Conservation (phyloP, 2,113 vertebrate genomes). For the Calyptomena viridis region DNA sequence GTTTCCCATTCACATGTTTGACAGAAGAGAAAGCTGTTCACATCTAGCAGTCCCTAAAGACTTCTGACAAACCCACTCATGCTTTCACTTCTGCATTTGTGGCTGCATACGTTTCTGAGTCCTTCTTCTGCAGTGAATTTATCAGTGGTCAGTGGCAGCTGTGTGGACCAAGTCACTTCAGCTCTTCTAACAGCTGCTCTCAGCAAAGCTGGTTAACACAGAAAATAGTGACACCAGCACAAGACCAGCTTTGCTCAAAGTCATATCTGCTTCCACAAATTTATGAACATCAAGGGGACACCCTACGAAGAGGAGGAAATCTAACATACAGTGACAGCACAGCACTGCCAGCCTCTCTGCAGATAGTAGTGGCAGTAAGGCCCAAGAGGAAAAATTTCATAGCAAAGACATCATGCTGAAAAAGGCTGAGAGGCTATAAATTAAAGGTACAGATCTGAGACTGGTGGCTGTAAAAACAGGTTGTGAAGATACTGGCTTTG, state of each 20-base stretch:
- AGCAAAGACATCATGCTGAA: background rate
- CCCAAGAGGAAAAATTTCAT: background rate
- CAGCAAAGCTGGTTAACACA: background rate
- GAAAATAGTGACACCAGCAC: rapidly evolving
- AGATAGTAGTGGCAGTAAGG: background rate
- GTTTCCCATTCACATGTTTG: background rate
- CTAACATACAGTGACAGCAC: background rate
- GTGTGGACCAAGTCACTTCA: too few relatives aligned
- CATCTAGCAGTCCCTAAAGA: background rate
- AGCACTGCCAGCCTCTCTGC: background rate
- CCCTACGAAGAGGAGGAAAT: background rate
- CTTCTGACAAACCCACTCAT: background rate
- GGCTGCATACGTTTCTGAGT: background rate
- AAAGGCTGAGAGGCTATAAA: background rate
- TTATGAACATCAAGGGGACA: background rate
- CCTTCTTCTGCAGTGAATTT: background rate
- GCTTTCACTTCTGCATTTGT: background rate
- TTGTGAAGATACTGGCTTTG: background rate
- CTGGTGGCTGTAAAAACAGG: rapidly evolving
- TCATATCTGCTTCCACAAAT: background rate
- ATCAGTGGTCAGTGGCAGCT: background rate
- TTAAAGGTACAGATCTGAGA: background rate
- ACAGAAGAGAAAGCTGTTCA: background rate
- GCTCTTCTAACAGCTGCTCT: background rate
- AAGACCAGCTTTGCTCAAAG: background rate